Percentiles rank a stretch among this genome's conserved stretches.
phyloP scores from a whole-genome alignment of 2,888 invertebrate species.

The Helobdella robusta region DNA sequence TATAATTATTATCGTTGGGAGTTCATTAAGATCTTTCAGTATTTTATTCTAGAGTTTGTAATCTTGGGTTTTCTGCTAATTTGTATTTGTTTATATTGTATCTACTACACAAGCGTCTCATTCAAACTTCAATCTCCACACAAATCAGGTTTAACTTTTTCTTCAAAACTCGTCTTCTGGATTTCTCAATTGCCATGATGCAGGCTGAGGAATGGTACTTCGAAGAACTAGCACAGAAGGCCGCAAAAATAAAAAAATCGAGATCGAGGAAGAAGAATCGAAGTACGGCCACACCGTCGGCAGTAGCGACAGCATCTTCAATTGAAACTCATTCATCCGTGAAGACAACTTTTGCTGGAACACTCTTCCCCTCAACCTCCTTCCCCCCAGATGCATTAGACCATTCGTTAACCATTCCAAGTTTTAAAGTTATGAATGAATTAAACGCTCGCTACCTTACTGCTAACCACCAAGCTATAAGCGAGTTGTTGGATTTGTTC shows the following conservation, averaged over 20 bases:
- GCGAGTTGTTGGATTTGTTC: constrained; percentile 16
- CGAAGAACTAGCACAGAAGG: background rate
- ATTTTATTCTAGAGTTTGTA: background rate
- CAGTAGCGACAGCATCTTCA: background rate
- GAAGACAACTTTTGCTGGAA: background rate
- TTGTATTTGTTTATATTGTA: no score
- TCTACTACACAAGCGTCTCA: no score
- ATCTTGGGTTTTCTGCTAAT: background rate
- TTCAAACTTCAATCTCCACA: no score
- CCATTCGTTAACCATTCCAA: background rate
- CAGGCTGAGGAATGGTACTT: constrained; percentile 10
- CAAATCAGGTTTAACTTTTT: constrained; percentile 14
- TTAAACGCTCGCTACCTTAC: background rate
- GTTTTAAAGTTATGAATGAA: constrained; percentile 8
- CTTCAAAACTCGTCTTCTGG: constrained; percentile 4
- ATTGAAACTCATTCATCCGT: background rate
- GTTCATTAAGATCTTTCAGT: background rate
- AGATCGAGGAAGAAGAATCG: constrained; percentile 12
- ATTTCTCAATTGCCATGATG: constrained; percentile 7
- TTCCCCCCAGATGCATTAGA: background rate
- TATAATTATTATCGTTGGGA: no score
- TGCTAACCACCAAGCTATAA: background rate
- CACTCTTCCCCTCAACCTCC: no score
- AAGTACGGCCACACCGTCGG: background rate
- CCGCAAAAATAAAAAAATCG: background rate